phyloP scores from a whole-genome alignment of 2,797 vertebrate genomes.

The Polyboroides typus region DNA sequence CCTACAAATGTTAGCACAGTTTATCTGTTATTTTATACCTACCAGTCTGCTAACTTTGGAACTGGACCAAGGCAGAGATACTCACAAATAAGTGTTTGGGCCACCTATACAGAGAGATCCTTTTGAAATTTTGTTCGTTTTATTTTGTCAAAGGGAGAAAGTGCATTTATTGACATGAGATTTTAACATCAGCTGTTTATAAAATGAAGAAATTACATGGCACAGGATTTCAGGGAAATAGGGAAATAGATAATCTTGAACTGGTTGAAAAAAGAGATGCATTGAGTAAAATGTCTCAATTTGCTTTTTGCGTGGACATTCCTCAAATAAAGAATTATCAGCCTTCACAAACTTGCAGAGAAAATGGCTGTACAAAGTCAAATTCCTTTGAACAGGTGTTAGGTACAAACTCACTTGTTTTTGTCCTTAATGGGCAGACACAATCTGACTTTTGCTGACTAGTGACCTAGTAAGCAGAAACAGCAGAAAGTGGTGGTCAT shows the following conservation, averaged over 20 bases:
- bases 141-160: neutral
- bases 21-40: neutral
- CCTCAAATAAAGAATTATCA: neutral
- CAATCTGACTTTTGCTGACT: neutral
- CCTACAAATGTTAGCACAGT: neutral
- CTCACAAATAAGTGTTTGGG: neutral
- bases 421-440: neutral
- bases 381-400: neutral
- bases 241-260: neutral
- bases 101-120: neutral
- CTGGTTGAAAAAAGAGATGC: neutral
- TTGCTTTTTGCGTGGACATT: neutral
- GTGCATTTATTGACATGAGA: neutral
- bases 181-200: neutral
- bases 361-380: neutral
- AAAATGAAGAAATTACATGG: neutral
- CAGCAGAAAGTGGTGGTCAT: rapidly evolving
- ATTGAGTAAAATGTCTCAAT: neutral
- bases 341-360: neutral
- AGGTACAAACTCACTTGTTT: neutral
- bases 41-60: neutral
- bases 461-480: neutral
- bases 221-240: neutral
- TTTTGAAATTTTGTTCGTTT: neutral
- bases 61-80: neutral